These are phyloP conservation scores for Arrhamphus sclerolepis DNA, from an alignment of 2,797 vertebrate species.

Conservation along the genomic window DNA sequence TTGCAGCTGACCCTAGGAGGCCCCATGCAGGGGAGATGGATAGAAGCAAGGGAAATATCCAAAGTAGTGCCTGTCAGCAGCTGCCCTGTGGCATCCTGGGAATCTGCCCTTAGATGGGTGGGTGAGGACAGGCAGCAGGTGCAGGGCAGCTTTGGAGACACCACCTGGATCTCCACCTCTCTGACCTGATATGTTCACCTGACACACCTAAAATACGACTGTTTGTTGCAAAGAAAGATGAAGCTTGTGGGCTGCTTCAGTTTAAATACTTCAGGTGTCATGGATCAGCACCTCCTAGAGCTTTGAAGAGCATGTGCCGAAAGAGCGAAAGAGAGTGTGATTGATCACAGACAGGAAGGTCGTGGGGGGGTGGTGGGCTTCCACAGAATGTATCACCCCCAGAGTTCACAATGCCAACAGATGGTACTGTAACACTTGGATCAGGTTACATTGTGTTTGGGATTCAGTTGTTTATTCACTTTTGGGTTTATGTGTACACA, in stretches of 20 bases:
- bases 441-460: constrained; percentile 72
- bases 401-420: constrained; percentile 63
- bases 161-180: constrained; percentile 71
- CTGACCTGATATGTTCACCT: constrained; percentile 77
- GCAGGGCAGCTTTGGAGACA: constrained; percentile 57
- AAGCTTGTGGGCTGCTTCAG: constrained; percentile 15
- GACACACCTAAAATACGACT: constrained; percentile 52
- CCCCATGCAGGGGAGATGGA: constrained; percentile 51
- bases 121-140: constrained; percentile 83
- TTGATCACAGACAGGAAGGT: constrained; percentile 56
- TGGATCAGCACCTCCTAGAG: constrained; percentile 33
- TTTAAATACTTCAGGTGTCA: constrained; percentile 29
- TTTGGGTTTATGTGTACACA: constrained; percentile 66
- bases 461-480: constrained; percentile 75
- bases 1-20: constrained; percentile 75
- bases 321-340: constrained; percentile 63
- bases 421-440: constrained; percentile 56
- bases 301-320: constrained; percentile 59
- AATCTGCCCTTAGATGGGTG: constrained; percentile 73
- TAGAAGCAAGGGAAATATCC: constrained; percentile 49
- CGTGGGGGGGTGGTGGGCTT: constrained; percentile 35
- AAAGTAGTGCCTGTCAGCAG: constrained; percentile 79
- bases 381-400: constrained; percentile 53
- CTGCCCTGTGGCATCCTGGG: constrained; percentile 82
- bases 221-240: constrained; percentile 18